Percentiles rank a stretch among this genome's conserved stretches.
These are phyloP conservation scores for Flexamia atlantica DNA, from an alignment of 2,888 invertebrate species.

Conservation along the genomic window DNA sequence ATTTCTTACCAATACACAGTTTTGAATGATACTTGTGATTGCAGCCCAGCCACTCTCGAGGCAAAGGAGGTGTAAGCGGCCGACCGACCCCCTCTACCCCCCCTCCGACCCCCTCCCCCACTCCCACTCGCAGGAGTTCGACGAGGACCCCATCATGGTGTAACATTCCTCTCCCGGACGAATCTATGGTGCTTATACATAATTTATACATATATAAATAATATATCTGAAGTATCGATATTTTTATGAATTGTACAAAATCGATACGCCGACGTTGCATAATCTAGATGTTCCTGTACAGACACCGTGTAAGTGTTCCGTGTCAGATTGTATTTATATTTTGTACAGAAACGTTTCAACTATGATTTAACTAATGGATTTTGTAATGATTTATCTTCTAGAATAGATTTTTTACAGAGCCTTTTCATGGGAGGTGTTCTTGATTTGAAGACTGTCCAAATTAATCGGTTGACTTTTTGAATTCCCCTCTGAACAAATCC, in stretches of 20 bases:
- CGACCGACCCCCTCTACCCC: slow-evolving; percentile 47
- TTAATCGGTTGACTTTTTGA: background rate
- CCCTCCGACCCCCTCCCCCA: slow-evolving; percentile 66
- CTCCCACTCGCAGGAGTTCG: slow-evolving; percentile 70
- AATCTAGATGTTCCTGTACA: slow-evolving; percentile 51
- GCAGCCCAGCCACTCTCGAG: slow-evolving; percentile 68
- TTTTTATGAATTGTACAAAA: slow-evolving; percentile 52
- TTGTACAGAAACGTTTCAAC: slow-evolving; percentile 34
- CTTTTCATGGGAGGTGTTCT: slow-evolving; percentile 29
- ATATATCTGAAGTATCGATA: slow-evolving; percentile 44
- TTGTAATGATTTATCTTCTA: slow-evolving; percentile 31
- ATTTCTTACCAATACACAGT: no score
- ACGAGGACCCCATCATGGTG: slow-evolving; percentile 74
- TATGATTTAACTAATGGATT: slow-evolving; percentile 28
- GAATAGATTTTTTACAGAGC: slow-evolving; percentile 30
- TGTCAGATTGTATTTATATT: slow-evolving; percentile 54
- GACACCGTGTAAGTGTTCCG: slow-evolving; percentile 34
- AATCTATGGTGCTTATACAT: slow-evolving; percentile 58
- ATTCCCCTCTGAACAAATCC: background rate
- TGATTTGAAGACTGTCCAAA: slow-evolving; percentile 52
- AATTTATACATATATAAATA: slow-evolving; percentile 57
- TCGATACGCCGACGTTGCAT: slow-evolving; percentile 14
- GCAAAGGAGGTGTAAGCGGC: slow-evolving; percentile 68
- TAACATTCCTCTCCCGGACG: slow-evolving; percentile 17
- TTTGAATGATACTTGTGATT: no score